These are phyloP conservation scores for Polietes domitor DNA, from an alignment of 2,888 invertebrate species.

Conservation along the genomic window DNA sequence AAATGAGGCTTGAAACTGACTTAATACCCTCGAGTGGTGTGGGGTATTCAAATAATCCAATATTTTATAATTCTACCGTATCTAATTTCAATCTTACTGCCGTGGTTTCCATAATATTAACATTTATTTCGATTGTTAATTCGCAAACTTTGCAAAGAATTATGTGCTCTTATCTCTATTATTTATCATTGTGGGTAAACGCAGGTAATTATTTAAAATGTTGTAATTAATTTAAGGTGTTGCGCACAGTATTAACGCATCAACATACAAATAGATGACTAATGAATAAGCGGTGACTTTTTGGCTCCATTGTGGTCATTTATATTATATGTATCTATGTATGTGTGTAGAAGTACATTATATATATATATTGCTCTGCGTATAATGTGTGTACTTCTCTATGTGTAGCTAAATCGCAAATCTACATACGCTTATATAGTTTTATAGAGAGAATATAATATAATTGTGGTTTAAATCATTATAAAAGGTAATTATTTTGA, in stretches of 20 bases:
- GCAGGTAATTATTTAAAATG: neutral
- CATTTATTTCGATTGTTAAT: too few relatives aligned
- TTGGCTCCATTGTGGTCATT: slow-evolving; percentile 51
- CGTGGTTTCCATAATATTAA: too few relatives aligned
- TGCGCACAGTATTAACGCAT: neutral
- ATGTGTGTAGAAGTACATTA: neutral
- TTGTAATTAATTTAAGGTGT: slow-evolving; percentile 11
- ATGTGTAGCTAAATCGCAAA: neutral
- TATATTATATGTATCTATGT: neutral
- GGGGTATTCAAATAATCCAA: too few relatives aligned
- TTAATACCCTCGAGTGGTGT: too few relatives aligned
- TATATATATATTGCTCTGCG: too few relatives aligned
- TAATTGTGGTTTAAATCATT: neutral
- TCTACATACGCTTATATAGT: too few relatives aligned
- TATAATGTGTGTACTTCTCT: neutral
- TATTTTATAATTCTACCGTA: too few relatives aligned
- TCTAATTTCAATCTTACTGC: too few relatives aligned
- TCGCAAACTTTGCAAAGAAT: too few relatives aligned
- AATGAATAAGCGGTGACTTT: slow-evolving; percentile 60
- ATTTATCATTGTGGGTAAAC: neutral
- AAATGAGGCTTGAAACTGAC: too few relatives aligned
- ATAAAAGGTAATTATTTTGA: slow-evolving; percentile 37
- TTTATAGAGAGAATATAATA: neutral
- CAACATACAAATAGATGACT: slow-evolving; percentile 16
- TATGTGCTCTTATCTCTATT: too few relatives aligned